Percentiles rank a stretch among this genome's conserved stretches.
phyloP scores from a whole-genome alignment of 2,797 vertebrate genomes.

The Podarcis siculus region DNA sequence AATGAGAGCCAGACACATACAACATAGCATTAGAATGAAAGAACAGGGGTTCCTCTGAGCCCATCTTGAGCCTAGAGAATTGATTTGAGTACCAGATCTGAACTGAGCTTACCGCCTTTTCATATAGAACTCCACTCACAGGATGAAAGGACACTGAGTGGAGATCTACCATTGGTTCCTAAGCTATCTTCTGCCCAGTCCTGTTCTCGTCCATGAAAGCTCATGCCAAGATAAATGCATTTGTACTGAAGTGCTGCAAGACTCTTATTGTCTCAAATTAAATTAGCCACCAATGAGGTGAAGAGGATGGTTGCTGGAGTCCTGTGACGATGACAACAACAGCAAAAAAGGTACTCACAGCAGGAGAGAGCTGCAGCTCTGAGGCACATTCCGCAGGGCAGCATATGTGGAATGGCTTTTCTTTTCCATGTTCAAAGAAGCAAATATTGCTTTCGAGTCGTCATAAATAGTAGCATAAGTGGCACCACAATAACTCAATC shows the following conservation, averaged over 20 bases:
- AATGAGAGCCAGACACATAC: too few species aligned
- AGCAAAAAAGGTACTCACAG: not conserved
- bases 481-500: not conserved
- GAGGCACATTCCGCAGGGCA: not conserved
- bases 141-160: too few species aligned
- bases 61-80: too few species aligned
- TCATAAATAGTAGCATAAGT: constrained; percentile 1
- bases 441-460: constrained; percentile 3
- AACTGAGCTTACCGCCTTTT: too few species aligned
- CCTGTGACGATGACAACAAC: not conserved
- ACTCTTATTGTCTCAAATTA: not conserved
- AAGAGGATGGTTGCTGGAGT: not conserved
- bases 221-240: not conserved
- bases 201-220: not conserved
- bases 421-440: not conserved
- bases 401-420: not conserved
- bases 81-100: too few species aligned
- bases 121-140: too few species aligned
- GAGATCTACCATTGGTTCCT: too few species aligned
- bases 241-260: not conserved
- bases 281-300: not conserved
- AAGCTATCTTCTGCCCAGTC: too few species aligned
- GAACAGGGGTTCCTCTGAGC: too few species aligned
- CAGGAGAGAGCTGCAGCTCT: not conserved
- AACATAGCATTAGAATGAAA: too few species aligned